A percentile compares a stretch with the other conserved stretches of the same genome.
phyloP scores from a whole-genome alignment of 23 tunicate genomes.

The Oikopleura dioica region DNA sequence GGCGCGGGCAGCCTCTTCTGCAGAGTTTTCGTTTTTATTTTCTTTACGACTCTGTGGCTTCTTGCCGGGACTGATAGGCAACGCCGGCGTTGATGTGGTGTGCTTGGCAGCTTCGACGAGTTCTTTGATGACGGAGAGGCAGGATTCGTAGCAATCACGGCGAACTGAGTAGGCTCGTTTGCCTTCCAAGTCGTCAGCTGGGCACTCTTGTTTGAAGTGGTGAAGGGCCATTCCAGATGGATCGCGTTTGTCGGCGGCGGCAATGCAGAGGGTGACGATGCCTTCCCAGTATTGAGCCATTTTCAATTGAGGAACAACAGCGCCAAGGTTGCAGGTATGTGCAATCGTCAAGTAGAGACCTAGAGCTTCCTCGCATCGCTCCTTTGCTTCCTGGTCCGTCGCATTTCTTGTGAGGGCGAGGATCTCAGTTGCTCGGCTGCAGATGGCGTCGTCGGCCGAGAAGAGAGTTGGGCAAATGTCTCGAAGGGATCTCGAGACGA shows the following conservation, averaged over 20 bases:
- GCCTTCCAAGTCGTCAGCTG: slow-evolving; percentile 47
- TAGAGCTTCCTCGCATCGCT: slow-evolving; percentile 25
- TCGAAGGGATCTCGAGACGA: slow-evolving; percentile 40
- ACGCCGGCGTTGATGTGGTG: background rate
- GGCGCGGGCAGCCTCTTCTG: background rate
- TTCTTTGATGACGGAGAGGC: background rate
- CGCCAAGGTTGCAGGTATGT: slow-evolving; percentile 40
- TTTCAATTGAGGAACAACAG: slow-evolving; percentile 42
- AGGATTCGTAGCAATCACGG: slow-evolving; percentile 13
- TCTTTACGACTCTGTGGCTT: too few species aligned
- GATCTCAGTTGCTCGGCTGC: slow-evolving; percentile 48
- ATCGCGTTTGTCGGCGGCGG: slow-evolving; percentile 49
- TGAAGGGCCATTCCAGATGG: slow-evolving; percentile 43
- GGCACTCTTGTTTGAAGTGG: slow-evolving; percentile 24
- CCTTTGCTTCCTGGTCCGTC: slow-evolving; percentile 14
- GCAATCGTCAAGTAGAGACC: slow-evolving; percentile 44
- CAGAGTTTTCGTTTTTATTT: background rate
- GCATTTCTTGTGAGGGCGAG: slow-evolving; percentile 25
- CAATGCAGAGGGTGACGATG: slow-evolving; percentile 45
- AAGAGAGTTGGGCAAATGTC: slow-evolving; percentile 69
- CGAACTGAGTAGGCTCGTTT: slow-evolving; percentile 41
- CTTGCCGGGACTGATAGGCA: background rate
- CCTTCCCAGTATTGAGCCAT: slow-evolving; percentile 47
- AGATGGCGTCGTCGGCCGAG: slow-evolving; percentile 71
- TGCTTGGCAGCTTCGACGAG: background rate